Base-by-base conservation (phyloP, 2,113 vertebrate species). In the Vimba vimba region DNA sequence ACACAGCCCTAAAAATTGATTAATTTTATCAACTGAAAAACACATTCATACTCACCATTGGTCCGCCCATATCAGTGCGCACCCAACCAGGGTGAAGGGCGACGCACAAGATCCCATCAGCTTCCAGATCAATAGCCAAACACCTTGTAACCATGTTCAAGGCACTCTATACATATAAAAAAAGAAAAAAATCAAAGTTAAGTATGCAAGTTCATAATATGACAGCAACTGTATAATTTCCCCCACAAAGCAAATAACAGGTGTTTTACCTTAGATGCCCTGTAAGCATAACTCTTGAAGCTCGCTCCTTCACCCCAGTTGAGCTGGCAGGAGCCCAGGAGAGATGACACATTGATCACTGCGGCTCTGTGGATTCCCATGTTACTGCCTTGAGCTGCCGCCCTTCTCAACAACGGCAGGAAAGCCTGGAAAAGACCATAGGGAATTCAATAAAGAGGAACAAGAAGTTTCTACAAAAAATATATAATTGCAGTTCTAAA, bases 111-210 rank as follows among this genome's bases (percentile, higher is more conserved):
- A 95, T 95, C 2, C 93, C 93, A 0, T 95, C 93, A 0, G 91
- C 83, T 66, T 92, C 89, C 92, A 96, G 52, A 75, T 95, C 95
- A 0, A 79, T 81, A 23, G 94, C 93, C 0, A 95, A 91, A 71
- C 94, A 95, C 73, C 93, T 87, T 7, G 94, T 94, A 86, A 94
- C 89, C 93, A 95, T 96, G 88, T 95, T 95, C 78, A 95, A 90
- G 0, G 94, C 94, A 1, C 94, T 93, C 94, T 96, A 17, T 68
- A 23, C 43, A 1, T 1, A 62, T n/a, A 86, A 21, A 68, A 4
- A 33, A 7, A 45, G 4, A 2, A 43, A 57, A 57, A 6, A 19
- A 6, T 39, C 4, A 69, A 15, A 27, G 50, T 33, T 11, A 62
- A 21, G 30, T 19, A 10, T 47, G 13, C 11, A 68, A 64, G 9